phyloP scores from a whole-genome alignment of 2,888 invertebrate species.

The Bibio marci region DNA sequence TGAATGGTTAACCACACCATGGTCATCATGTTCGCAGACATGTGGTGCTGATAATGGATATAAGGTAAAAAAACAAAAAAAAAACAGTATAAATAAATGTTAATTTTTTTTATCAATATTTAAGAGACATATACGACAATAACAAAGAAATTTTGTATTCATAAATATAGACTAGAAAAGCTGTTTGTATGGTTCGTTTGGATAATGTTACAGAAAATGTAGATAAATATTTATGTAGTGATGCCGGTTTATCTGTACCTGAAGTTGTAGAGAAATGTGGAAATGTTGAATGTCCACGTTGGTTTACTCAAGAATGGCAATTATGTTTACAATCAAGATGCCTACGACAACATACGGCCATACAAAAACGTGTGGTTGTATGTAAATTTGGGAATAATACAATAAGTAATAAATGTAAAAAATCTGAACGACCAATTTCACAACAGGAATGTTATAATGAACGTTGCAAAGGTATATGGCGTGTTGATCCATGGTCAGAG shows the following conservation, averaged over 20 bases:
- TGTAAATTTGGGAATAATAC: slow-evolving; percentile 32
- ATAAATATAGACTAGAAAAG: slow-evolving; percentile 46
- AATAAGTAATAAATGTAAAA: slow-evolving; percentile 38
- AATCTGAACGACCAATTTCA: slow-evolving; percentile 53
- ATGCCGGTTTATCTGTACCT: slow-evolving; percentile 48
- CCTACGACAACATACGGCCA: slow-evolving; percentile 56
- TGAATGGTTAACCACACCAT: slow-evolving; percentile 66
- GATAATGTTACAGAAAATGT: slow-evolving; percentile 39
- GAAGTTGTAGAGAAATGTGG: slow-evolving; percentile 47
- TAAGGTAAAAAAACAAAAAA: slow-evolving; percentile 17
- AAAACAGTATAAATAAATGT: too few species aligned
- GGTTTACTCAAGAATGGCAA: slow-evolving; percentile 54
- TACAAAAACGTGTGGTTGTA: slow-evolving; percentile 46
- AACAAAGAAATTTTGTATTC: too few species aligned
- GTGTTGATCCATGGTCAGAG: slow-evolving; percentile 83
- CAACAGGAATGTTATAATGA: slow-evolving; percentile 65
- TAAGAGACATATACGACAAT: too few species aligned
- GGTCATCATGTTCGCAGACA: slow-evolving; percentile 72
- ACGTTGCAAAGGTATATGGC: slow-evolving; percentile 81
- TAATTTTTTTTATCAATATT: too few species aligned
- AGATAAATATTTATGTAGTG: slow-evolving; percentile 47
- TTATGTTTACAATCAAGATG: slow-evolving; percentile 56
- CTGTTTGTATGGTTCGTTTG: slow-evolving; percentile 47
- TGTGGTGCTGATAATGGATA: slow-evolving; percentile 58
- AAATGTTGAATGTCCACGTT: slow-evolving; percentile 50